phyloP scores from a whole-genome alignment of 2,888 invertebrate genomes.

The Patella caerulea region DNA sequence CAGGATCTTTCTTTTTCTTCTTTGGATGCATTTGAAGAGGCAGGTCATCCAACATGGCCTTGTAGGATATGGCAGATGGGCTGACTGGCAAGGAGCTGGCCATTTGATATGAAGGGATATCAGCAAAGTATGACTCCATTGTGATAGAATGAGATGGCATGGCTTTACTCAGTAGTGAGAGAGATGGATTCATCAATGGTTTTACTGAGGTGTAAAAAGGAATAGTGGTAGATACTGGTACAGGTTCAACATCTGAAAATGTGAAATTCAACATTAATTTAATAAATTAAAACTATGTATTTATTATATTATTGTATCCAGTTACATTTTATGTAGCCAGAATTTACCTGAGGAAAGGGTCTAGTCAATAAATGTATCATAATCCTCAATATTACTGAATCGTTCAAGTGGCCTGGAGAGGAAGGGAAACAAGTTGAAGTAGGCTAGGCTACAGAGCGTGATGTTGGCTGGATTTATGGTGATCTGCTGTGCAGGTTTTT shows the following conservation, averaged over 20 bases:
- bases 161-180: conserved; percentile 29
- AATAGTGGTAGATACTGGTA: conserved; percentile 37
- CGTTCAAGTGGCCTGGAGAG: conserved; percentile 21
- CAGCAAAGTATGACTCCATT: conserved; percentile 46
- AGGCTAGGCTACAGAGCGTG: too few species aligned
- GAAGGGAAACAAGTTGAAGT: too few species aligned
- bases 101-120: conserved; percentile 49
- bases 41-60: conserved; percentile 56
- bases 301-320: too few species aligned
- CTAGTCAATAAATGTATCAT: conserved; percentile 11
- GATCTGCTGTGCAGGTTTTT: too few species aligned
- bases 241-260: not conserved
- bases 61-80: conserved; percentile 62
- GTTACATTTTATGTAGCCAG: too few species aligned
- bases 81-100: conserved; percentile 58
- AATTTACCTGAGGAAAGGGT: not conserved
- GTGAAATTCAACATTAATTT: too few species aligned
- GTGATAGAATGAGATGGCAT: conserved; percentile 21
- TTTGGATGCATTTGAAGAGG: conserved; percentile 57
- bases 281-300: too few species aligned
- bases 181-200: conserved; percentile 34
- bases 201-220: conserved; percentile 47
- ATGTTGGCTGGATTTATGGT: too few species aligned
- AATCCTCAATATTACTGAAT: conserved; percentile 21
- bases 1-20: conserved; percentile 30